A percentile compares a stretch with the other conserved stretches of the same genome.
phyloP scores from a whole-genome alignment of 2,797 vertebrate species.

The Meriones psammophilus region DNA sequence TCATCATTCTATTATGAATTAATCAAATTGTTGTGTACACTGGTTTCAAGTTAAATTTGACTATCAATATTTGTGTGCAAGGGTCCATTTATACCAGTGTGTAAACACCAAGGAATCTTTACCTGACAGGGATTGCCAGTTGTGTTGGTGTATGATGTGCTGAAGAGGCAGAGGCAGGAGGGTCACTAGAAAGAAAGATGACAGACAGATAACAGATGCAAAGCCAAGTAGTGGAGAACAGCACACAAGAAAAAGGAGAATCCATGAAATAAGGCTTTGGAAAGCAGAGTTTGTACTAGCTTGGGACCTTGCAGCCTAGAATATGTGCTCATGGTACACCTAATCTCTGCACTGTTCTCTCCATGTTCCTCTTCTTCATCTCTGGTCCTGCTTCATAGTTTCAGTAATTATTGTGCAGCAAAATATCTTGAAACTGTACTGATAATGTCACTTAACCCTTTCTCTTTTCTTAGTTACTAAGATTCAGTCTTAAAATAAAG shows the following conservation, averaged over 20 bases:
- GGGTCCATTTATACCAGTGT: not conserved
- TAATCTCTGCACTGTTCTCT: not conserved
- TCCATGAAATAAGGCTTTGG: not conserved
- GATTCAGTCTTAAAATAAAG: slow-evolving; percentile 21
- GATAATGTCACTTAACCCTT: not conserved
- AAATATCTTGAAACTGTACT: not conserved
- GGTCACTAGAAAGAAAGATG: not conserved
- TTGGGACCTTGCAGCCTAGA: not conserved
- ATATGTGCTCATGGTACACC: rapidly evolving
- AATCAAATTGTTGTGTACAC: not conserved
- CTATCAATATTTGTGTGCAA: not conserved
- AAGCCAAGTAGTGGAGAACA: not conserved
- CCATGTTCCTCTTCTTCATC: not conserved
- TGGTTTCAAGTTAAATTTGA: not conserved
- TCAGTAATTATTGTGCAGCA: not conserved
- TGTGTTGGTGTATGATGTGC: not conserved
- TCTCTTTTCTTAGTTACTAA: not conserved
- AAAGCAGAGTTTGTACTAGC: not conserved
- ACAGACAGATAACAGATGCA: not conserved
- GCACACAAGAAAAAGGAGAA: not conserved
- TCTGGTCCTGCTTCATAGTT: not conserved
- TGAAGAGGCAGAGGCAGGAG: not conserved
- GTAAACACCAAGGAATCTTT: not conserved
- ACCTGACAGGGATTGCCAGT: not conserved
- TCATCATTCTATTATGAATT: not conserved